A percentile compares a stretch with the other conserved stretches of the same genome.
These are phyloP conservation scores for Pangasianodon gigas DNA, from an alignment of 2,113 vertebrate species.

Conservation along the genomic window DNA sequence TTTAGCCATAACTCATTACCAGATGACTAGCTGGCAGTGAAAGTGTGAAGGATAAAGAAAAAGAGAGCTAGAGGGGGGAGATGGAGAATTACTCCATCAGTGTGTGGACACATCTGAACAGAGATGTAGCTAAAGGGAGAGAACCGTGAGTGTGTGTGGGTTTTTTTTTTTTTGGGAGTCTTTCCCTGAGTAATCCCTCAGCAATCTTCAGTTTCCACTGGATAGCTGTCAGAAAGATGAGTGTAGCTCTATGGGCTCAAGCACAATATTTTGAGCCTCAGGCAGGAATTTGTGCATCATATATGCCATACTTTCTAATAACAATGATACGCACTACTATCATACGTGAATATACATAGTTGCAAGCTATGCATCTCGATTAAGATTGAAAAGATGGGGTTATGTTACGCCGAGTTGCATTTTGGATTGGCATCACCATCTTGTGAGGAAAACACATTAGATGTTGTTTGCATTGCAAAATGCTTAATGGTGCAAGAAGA, in stretches of 20 bases:
- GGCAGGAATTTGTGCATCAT: background rate
- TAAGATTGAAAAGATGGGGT: background rate
- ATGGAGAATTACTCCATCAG: slow-evolving; percentile 22
- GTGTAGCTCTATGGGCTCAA: background rate
- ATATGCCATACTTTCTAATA: background rate
- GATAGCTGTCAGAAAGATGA: slow-evolving; percentile 14
- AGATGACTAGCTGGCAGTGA: slow-evolving; percentile 50
- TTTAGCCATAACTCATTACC: slow-evolving; percentile 54
- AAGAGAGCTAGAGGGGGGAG: slow-evolving; percentile 24
- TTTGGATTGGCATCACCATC: background rate
- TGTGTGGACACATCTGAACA: slow-evolving; percentile 21
- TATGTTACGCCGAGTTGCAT: background rate
- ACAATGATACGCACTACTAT: background rate
- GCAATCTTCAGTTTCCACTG: slow-evolving; percentile 3
- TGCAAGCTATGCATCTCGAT: background rate
- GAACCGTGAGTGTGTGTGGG: background rate
- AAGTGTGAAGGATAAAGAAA: slow-evolving; percentile 56
- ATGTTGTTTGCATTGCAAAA: background rate
- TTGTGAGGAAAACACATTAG: background rate
- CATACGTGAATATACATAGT: background rate
- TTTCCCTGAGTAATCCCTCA: slow-evolving; percentile 20
- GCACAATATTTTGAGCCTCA: background rate
- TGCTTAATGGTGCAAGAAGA: background rate
- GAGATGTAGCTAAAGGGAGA: slow-evolving; percentile 23
- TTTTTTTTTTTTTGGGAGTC: background rate